phyloP scores from a whole-genome alignment of 92 coral and sea anemone species.

The Hydrozoanthus gracilis region DNA sequence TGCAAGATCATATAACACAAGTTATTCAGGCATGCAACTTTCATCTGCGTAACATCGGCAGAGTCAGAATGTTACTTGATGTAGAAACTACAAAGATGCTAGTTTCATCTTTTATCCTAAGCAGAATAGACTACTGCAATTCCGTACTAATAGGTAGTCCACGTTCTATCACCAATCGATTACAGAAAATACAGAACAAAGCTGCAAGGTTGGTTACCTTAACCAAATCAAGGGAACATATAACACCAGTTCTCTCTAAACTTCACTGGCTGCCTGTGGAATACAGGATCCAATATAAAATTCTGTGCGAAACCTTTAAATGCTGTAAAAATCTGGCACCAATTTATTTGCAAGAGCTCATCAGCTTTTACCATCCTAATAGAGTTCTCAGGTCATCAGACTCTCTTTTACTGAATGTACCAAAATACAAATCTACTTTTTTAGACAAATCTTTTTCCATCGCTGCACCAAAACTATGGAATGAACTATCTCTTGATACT shows the following conservation, averaged over 20 bases:
- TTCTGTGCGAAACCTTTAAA: slow-evolving; percentile 16
- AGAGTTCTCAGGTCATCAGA: slow-evolving; percentile 24
- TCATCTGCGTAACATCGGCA: slow-evolving; percentile 24
- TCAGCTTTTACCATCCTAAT: slow-evolving; percentile 17
- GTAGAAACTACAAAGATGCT: slow-evolving; percentile 25
- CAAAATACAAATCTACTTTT: slow-evolving; percentile 20
- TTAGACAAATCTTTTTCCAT: slow-evolving; percentile 20
- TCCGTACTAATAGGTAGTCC: slow-evolving; percentile 21
- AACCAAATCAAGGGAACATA: slow-evolving; percentile 22
- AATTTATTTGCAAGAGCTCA: slow-evolving; percentile 4
- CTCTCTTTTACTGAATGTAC: slow-evolving; percentile 22
- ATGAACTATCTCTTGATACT: slow-evolving; percentile 17
- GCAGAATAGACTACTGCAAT: slow-evolving; percentile 26
- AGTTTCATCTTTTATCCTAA: slow-evolving; percentile 19
- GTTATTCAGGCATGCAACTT: slow-evolving; percentile 23
- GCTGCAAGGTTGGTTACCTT: slow-evolving; percentile 27
- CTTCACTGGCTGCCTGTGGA: slow-evolving; percentile 28
- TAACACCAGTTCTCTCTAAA: slow-evolving; percentile 20
- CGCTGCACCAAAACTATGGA: slow-evolving; percentile 24
- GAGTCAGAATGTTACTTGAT: slow-evolving; percentile 25
- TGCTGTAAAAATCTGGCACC: slow-evolving; percentile 22
- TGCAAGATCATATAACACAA: slow-evolving; percentile 21
- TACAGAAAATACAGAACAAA: slow-evolving; percentile 23
- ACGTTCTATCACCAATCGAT: slow-evolving; percentile 17
- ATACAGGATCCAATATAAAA: slow-evolving; percentile 16